phyloP scores from a whole-genome alignment of 2,888 invertebrate species.

The Drosophila nr. perissopoda region DNA sequence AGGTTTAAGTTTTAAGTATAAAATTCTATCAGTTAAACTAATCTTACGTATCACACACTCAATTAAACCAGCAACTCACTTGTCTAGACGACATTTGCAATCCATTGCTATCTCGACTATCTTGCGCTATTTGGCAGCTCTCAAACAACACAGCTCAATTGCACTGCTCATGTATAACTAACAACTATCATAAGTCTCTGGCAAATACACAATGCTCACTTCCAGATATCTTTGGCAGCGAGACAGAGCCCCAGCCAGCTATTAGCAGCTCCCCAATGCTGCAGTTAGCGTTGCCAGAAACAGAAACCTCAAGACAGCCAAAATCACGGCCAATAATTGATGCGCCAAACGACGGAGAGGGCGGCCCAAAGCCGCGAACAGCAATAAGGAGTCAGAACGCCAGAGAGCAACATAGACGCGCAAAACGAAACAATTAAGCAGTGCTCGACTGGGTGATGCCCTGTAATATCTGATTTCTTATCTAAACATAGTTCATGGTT shows the following conservation, averaged over 20 bases:
- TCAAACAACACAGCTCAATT: constrained; percentile 11
- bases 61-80: background rate
- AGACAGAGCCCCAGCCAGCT: constrained; percentile 26
- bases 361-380: constrained; percentile 67
- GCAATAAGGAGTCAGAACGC: constrained; percentile 62
- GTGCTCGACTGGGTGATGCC: background rate
- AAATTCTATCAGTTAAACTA: background rate
- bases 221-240: constrained; percentile 24
- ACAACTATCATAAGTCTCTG: constrained; percentile 44
- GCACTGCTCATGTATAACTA: constrained; percentile 17
- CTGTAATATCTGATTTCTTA: constrained; percentile 2
- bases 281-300: constrained; percentile 37
- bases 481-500: no score
- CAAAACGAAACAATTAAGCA: background rate
- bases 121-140: constrained; percentile 1
- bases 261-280: constrained; percentile 44
- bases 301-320: constrained; percentile 61
- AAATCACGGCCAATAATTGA: constrained; percentile 74
- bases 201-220: constrained; percentile 23
- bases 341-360: constrained; percentile 56
- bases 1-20: background rate
- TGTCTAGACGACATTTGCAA: constrained; percentile 1
- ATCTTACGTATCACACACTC: background rate
- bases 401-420: constrained; percentile 32
- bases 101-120: background rate